Conservation (phyloP, 2,113 vertebrate species). For the Lethenteron reissneri region DNA sequence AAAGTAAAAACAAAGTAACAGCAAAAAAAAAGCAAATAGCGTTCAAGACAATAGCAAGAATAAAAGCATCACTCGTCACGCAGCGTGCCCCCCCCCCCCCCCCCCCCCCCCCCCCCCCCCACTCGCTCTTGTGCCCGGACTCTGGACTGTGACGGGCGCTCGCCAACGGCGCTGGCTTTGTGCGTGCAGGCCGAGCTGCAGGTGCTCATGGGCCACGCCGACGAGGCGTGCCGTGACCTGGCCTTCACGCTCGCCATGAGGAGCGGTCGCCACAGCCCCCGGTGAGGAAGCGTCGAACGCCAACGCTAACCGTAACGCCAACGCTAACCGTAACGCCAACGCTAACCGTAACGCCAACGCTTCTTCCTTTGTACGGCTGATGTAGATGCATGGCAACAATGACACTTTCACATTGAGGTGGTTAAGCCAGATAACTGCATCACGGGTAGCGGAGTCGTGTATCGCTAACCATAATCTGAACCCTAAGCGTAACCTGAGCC, state of each 20-base stretch:
- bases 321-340: neutral
- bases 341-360: neutral
- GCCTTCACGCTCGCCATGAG: conserved; percentile 74
- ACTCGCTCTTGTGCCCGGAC: too few species aligned
- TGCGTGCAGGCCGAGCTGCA: conserved; percentile 55
- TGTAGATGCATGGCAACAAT: neutral
- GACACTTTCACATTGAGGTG: neutral
- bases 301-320: too few species aligned
- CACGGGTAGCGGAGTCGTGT: neutral
- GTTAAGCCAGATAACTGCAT: neutral
- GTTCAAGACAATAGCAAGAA: too few species aligned
- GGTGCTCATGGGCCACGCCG: conserved; percentile 63
- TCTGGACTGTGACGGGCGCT: too few species aligned
- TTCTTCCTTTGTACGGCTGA: neutral
- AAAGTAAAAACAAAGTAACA: too few species aligned
- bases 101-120: too few species aligned
- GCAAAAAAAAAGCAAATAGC: too few species aligned
- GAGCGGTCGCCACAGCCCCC: conserved; percentile 71
- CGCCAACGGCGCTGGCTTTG: neutral
- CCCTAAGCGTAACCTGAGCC: neutral
- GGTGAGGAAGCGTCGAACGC: conserved; percentile 23
- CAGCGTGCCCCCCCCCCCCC: too few species aligned
- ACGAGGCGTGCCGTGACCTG: conserved; percentile 67
- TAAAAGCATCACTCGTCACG: too few species aligned
- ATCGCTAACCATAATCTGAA: neutral